Percentiles rank a stretch among this genome's conserved stretches.
These are phyloP conservation scores for Leptinotarsa defecta DNA, from an alignment of 1,140 invertebrate species.

Conservation along the genomic window DNA sequence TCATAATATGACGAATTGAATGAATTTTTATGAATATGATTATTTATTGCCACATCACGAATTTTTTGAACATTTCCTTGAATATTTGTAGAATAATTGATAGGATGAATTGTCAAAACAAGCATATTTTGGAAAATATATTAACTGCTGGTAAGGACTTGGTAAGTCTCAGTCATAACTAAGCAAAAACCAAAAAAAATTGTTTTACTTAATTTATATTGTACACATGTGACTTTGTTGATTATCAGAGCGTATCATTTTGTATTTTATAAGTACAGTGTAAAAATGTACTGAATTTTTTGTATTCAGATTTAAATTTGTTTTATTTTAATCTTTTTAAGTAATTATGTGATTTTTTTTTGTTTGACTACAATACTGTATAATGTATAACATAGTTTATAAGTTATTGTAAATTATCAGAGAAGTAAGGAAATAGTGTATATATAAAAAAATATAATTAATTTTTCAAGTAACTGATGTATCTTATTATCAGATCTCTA, in stretches of 20 bases:
- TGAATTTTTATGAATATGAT: not conserved
- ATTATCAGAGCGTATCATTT: not conserved
- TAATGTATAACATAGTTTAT: constrained; percentile 27
- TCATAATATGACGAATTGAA: not conserved
- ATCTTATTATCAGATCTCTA: not conserved
- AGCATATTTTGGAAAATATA: not conserved
- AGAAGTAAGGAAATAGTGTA: constrained; percentile 15
- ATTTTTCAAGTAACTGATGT: constrained; percentile 19
- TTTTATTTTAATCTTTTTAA: constrained; percentile 8
- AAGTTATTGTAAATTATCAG: constrained; percentile 30
- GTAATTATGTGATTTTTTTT: constrained; percentile 18
- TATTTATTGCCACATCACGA: not conserved
- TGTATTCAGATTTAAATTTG: constrained; percentile 13
- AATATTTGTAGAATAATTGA: no score
- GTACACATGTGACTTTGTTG: not conserved
- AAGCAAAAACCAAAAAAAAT: no score
- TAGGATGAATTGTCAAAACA: no score
- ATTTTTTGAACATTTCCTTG: not conserved
- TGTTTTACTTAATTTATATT: no score
- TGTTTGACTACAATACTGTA: constrained; percentile 3
- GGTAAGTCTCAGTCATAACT: no score
- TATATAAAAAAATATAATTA: constrained; percentile 26
- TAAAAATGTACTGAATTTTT: constrained; percentile 18
- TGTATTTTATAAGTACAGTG: constrained; percentile 28
- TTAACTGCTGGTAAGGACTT: no score